Evolutionary conservation across 2,797 vertebrate genomes (phyloP), one percentile per base, ranked within the genome.

Genomic region (Microhierax caerulescens): DNA sequence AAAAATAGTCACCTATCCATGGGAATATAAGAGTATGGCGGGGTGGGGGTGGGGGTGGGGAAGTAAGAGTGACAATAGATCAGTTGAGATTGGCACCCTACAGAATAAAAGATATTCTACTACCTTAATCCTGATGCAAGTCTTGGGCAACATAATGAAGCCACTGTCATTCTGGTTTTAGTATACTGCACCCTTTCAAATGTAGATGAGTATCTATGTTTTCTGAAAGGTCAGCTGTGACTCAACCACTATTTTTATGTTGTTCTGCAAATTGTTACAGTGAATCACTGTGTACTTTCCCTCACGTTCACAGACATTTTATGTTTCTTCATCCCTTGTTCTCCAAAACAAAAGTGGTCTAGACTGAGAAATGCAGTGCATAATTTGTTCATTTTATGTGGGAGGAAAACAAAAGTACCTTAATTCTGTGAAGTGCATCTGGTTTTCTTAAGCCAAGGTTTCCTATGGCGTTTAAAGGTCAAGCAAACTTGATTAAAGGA

Each of bases 161-260:
- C 37, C 37, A 67, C 11, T 76, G 43, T 53, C 54, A 17, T 60
- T 78, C 82, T 85, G 54, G 22, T 36, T 92, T 94, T 68, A 70
- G 63, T 22, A 13, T 39, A n/a, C 32, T 68, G 56, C 53, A 90
- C 32, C 27, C 70, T 93, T 80, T 89, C 86, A 88, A 95, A 92
- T 28, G 80, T 80, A 92, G 88, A 92, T 90, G 74, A 94, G 65
- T 41, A 78, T 76, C 51, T 95, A 85, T 5, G 2, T 91, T 76
- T 93, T 67, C 22, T 22, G 64, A 96, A 97, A 97, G 93, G 96
- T 97, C 95, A 95, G 51, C 70, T 90, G 85, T 96, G 95, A 97
- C 90, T 96, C 97, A 95, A 57, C 19, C 79, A 79, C 88, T 93
- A 88, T 95, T 95, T 97, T 96, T 94, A 70, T 90, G 94, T 92